Base-by-base conservation (phyloP, 2,888 invertebrate species). In the Netelia inedita region DNA sequence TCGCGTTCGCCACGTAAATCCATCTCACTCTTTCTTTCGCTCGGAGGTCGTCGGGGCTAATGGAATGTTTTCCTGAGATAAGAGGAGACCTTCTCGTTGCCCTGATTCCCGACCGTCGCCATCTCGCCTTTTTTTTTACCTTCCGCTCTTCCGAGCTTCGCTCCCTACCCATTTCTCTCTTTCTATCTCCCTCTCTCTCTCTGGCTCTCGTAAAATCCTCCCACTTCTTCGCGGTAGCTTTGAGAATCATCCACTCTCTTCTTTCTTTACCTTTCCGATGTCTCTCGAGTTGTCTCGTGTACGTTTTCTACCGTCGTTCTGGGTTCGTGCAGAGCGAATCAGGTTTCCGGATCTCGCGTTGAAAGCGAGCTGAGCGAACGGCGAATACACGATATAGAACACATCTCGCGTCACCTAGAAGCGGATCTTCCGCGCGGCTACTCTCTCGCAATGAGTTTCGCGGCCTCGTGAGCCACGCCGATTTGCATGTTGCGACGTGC, bases 291-390 rank as follows among this genome's bases (percentile, higher is more conserved):
- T 46, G 28, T 80, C 46, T 66, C 19, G 68, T 53, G 50, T 35
- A 65, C 43, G 63, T 35, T 55, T 79, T 19, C 10, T 21, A 35
- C 53, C 57, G 35, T 68, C 78, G 46, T 78, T 46, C 68, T 65
- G 35, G 23, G 68, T 53, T 83, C 83, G 83, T 83, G 83, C 80
- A 59, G 50, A 50, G 61, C 65, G 83, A 80, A 83, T 83, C 83
- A 72, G 83, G 80, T 83, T 83, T 83, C 83, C 83, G 83, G 83
- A 83, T 83, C 83, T 83, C 66, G 69, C 35, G 65, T 80, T 46
- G 80, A 80, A 73, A 73, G 79, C 72, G 66, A 79, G 43, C 72
- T 14, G 72, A 16, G 55, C 63, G 59, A 79, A 57, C 21, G 65
- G 65, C 69, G 71, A 35, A 6, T 35, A 3, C 5, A 35, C 23